phyloP scores from a whole-genome alignment of 2,113 vertebrate species.

The Callionymus lyra region DNA sequence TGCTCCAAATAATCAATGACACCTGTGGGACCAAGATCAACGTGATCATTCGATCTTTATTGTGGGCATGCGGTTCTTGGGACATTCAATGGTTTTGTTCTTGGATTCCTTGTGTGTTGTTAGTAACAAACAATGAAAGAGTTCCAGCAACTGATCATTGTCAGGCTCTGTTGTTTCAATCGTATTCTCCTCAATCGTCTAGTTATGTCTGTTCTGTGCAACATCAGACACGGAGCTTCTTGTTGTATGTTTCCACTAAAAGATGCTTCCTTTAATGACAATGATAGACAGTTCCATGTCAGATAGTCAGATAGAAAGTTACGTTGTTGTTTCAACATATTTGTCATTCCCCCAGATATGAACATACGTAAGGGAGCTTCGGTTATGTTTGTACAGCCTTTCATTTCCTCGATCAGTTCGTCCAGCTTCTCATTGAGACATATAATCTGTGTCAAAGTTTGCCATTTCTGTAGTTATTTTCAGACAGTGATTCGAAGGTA shows the following conservation, averaged over 20 bases:
- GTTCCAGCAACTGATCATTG: too few relatives aligned
- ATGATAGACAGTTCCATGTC: too few relatives aligned
- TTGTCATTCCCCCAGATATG: too few relatives aligned
- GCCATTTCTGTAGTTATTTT: conserved; percentile 43
- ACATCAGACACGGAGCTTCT: conserved; percentile 45
- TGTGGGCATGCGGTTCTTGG: too few relatives aligned
- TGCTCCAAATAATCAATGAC: too few relatives aligned
- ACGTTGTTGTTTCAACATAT: too few relatives aligned
- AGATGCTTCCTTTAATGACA: conserved; percentile 29
- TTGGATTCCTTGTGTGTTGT: too few relatives aligned
- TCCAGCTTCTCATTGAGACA: conserved; percentile 55
- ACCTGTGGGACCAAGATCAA: too few relatives aligned
- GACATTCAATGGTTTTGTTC: too few relatives aligned
- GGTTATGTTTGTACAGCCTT: conserved; percentile 46
- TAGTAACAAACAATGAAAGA: too few relatives aligned
- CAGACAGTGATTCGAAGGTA: conserved; percentile 3
- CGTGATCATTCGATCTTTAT: too few relatives aligned
- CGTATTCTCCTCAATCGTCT: conserved; percentile 29
- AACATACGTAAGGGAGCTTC: conserved; percentile 65
- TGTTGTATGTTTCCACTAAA: conserved; percentile 34
- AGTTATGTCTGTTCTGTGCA: conserved; percentile 52
- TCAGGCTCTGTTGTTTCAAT: conserved; percentile 27
- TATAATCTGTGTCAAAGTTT: conserved; percentile 27
- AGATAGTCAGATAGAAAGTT: too few relatives aligned
- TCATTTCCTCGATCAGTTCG: conserved; percentile 63